A percentile compares a stretch with the other conserved stretches of the same genome.
These are phyloP conservation scores for Leptinotarsa lineolata DNA, from an alignment of 1,140 invertebrate species.

Conservation along the genomic window DNA sequence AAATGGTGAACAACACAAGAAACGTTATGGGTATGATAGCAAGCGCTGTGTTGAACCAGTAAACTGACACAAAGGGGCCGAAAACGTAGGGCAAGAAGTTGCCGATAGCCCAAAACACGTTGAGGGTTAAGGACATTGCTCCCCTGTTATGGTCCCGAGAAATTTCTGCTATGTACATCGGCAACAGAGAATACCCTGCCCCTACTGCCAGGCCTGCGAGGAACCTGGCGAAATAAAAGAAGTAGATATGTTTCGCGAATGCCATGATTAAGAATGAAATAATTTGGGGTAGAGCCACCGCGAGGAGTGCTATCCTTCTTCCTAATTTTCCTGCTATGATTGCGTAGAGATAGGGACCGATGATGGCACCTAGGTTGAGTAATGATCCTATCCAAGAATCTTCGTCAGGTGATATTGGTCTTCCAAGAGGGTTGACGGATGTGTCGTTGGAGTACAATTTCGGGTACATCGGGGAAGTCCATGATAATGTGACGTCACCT, in stretches of 20 bases:
- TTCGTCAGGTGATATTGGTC: constrained; percentile 58
- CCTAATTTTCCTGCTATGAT: constrained; percentile 53
- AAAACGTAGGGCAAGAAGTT: constrained; percentile 41
- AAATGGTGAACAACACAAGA: constrained; percentile 58
- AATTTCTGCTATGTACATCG: constrained; percentile 70
- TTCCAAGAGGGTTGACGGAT: constrained; percentile 47
- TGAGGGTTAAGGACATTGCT: constrained; percentile 36
- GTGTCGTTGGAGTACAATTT: constrained; percentile 56
- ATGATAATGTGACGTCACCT: constrained; percentile 68
- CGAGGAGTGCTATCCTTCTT: constrained; percentile 54
- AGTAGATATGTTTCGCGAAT: constrained; percentile 57
- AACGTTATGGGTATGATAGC: constrained; percentile 58
- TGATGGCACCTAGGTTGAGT: constrained; percentile 74
- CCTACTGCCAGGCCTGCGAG: constrained; percentile 69
- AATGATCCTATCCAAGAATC: constrained; percentile 81
- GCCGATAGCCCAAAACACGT: constrained; percentile 40
- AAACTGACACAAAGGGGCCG: constrained; percentile 43
- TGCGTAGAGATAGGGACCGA: constrained; percentile 57
- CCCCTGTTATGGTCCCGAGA: constrained; percentile 70
- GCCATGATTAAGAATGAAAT: constrained; percentile 69
- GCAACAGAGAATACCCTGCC: constrained; percentile 65
- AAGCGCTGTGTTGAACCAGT: constrained; percentile 58
- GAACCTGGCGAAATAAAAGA: constrained; percentile 60
- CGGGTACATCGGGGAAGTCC: constrained; percentile 71
- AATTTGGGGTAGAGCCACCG: constrained; percentile 61